Evolutionary conservation across 2,797 vertebrate genomes (phyloP), one percentile per base, ranked within the genome.

Genomic region (Peromyscus eremicus): DNA sequence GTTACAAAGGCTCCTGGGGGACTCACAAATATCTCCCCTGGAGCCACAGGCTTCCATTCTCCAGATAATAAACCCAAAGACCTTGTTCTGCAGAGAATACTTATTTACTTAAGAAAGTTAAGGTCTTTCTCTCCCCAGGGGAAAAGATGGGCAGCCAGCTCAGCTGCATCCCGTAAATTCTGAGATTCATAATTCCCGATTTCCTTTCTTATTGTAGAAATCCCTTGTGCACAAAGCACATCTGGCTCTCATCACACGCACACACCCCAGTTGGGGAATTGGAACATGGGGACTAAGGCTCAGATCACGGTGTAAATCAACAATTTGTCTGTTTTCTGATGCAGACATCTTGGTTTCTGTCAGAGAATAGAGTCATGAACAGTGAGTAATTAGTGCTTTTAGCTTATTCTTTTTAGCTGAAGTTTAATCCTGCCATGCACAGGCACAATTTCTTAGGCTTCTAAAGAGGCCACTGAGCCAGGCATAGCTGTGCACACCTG

Each of bases 31-130:
- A 52, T 87, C 46, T 83, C 21, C 66, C 52, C 21, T 77, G 70
- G 76, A 83, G 17, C 12, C 40, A 91, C 76, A 79, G 79, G 43
- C 86, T 96, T 52, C 92, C 62, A 43, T 52, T 90, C 84, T 77
- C 83, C 84, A 66, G 71, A 93, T 80, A 95, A 80, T 84, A 93
- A 95, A 73, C 40, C 12, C 46, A 57, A 60, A 64, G 21, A 70
- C 23, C 25, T 93, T 83, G 40, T n/a, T 96, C 75, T 76, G n/a
- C n/a, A 73, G 60, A 93, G 66, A 94, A 19, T 64, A 75, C 82
- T 12, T 93, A 75, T 92, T 95, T 94, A 40, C 43, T 91, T 83
- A 71, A 70, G 49, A 60, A 95, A 86, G 52, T 81, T 37, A 81
- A 93, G 19, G 68, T 70, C 87, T 93, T 86, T 92, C 57, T 95